Evolutionary conservation across 2,888 invertebrate species (phyloP).

Genomic region (Pyralis farinalis): DNA sequence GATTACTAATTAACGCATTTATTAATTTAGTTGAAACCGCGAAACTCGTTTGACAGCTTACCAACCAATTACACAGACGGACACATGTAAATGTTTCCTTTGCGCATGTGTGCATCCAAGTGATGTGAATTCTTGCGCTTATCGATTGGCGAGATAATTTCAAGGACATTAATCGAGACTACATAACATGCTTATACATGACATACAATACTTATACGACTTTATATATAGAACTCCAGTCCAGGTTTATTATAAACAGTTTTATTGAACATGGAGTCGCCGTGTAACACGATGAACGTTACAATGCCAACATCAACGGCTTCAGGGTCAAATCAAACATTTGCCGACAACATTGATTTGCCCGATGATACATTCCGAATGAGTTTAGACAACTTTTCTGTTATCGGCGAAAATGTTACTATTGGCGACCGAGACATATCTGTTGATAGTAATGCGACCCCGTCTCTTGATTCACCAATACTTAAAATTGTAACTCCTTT

Average conservation of each 20-base stretch:
- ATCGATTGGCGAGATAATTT: conserved; percentile 74
- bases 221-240: conserved; percentile 19
- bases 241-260: conserved; percentile 3
- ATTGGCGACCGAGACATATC: conserved; percentile 47
- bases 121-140: conserved; percentile 73
- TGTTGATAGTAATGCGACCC: conserved; percentile 32
- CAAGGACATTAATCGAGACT: conserved; percentile 52
- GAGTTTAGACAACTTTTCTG: conserved; percentile 58
- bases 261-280: conserved; percentile 41
- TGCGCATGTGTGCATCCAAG: conserved; percentile 65
- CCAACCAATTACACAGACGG: conserved; percentile 38
- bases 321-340: conserved; percentile 53
- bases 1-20: conserved; percentile 27
- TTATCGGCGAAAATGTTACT: conserved; percentile 68
- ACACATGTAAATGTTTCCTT: conserved; percentile 20
- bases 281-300: conserved; percentile 33
- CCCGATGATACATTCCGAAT: conserved; percentile 66
- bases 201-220: conserved; percentile 20
- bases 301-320: conserved; percentile 30
- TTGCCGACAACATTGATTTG: conserved; percentile 52
- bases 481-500: conserved; percentile 26
- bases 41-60: conserved; percentile 76
- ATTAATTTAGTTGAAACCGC: conserved; percentile 46
- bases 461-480: conserved; percentile 28
- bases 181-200: conserved; percentile 13